Conservation (phyloP, 2,797 vertebrate genomes). For the Propithecus deckenii region DNA sequence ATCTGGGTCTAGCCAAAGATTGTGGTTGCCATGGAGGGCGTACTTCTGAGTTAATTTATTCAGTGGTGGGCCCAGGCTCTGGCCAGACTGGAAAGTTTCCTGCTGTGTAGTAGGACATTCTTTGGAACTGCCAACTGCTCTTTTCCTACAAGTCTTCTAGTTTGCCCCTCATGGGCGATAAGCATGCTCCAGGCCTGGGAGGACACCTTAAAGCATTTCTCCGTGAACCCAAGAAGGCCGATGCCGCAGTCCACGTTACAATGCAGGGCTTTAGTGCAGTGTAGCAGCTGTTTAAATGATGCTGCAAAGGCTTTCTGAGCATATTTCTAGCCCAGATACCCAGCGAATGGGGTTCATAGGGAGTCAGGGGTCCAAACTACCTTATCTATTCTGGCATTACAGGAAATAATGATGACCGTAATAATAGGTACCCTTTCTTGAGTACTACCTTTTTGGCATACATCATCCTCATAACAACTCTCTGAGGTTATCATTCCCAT, state of each 20-base stretch:
- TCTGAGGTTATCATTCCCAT: not conserved
- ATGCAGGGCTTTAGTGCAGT: not conserved
- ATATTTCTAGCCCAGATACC: not conserved
- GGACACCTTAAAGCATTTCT: not conserved
- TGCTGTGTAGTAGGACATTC: not conserved
- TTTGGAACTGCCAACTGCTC: not conserved
- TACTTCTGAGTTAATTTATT: not conserved
- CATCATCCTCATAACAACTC: not conserved
- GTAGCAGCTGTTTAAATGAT: accelerated
- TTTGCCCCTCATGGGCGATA: not conserved
- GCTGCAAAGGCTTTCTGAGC: not conserved
- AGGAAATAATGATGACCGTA: not conserved
- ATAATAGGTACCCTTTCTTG: not conserved
- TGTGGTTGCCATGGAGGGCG: no score
- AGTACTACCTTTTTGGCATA: not conserved
- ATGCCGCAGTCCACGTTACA: not conserved
- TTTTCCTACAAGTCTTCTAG: not conserved
- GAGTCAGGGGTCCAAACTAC: not conserved
- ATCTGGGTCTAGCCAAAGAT: not conserved
- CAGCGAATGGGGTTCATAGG: not conserved
- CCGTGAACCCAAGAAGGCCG: not conserved
- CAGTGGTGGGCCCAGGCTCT: not conserved
- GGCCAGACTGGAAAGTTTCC: not conserved
- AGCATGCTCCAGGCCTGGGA: not conserved
- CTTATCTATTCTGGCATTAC: accelerated